phyloP scores from a whole-genome alignment of 1,140 invertebrate genomes.

The Sitobion miscanthi region DNA sequence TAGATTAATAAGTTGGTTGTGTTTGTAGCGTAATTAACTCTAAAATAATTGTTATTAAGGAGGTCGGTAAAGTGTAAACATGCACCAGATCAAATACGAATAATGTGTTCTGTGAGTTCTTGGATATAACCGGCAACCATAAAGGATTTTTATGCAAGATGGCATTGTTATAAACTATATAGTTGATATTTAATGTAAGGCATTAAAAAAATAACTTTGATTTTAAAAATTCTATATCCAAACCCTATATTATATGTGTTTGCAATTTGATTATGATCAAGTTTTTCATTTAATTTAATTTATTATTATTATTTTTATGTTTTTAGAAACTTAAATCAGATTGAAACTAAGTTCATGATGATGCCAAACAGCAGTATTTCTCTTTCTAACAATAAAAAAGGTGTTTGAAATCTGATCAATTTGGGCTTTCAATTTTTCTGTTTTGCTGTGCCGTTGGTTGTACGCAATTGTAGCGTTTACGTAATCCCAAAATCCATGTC shows the following conservation, averaged over 20 bases:
- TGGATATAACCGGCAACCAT: neutral
- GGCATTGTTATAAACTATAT: neutral
- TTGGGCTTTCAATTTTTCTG: neutral
- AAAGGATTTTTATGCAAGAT: neutral
- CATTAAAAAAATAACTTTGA: neutral
- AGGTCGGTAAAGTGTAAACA: neutral
- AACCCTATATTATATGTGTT: neutral
- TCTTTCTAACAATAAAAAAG: no score
- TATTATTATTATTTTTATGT: no score
- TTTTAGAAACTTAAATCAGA: no score
- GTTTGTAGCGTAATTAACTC: neutral
- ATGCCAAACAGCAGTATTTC: no score
- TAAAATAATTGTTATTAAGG: constrained; percentile 13
- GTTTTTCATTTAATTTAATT: no score
- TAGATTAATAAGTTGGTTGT: neutral
- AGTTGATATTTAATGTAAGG: neutral
- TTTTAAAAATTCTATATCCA: no score
- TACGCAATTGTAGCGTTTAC: no score
- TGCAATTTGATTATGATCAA: neutral
- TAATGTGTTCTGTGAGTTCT: neutral
- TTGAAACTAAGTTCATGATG: no score
- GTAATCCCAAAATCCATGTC: no score
- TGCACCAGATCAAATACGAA: neutral
- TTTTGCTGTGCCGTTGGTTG: neutral
- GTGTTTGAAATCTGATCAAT: no score